Evolutionary conservation across 2,113 vertebrate genomes (phyloP).

Genomic region (Vombatus ursinus): DNA sequence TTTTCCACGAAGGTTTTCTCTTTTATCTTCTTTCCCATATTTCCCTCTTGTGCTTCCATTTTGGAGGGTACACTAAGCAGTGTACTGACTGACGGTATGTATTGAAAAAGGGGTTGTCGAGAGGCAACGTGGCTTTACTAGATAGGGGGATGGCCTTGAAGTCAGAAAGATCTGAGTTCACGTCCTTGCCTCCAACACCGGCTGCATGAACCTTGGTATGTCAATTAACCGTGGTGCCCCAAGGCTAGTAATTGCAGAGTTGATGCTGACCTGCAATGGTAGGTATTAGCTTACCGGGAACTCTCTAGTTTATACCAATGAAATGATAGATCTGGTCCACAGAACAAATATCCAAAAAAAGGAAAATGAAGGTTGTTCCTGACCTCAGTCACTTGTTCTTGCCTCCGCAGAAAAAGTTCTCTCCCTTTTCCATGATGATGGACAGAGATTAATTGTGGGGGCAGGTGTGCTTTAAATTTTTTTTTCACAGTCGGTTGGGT

Average conservation of each 20-base stretch:
- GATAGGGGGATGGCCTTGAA: not conserved
- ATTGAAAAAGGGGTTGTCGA: not conserved
- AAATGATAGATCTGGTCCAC: not conserved
- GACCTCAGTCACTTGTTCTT: not conserved
- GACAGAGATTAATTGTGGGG: not conserved
- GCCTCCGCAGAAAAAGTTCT: not conserved
- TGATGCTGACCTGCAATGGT: no score
- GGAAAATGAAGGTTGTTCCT: not conserved
- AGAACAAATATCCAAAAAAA: not conserved
- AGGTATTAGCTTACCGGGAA: not conserved
- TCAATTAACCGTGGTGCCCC: not conserved
- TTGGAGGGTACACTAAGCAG: not conserved
- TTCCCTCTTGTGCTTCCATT: not conserved
- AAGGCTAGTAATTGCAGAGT: not conserved
- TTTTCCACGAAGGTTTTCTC: not conserved
- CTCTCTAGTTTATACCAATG: not conserved
- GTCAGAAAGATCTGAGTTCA: not conserved
- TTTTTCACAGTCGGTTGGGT: not conserved
- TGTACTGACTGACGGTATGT: not conserved
- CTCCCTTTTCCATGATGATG: not conserved
- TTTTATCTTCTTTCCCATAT: not conserved
- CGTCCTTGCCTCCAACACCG: not conserved
- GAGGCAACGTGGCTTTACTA: not conserved
- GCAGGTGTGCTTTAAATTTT: not conserved
- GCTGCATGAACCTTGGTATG: not conserved